These are phyloP conservation scores for Spea bombifrons DNA, from an alignment of 2,113 vertebrate genomes.

Conservation along the genomic window DNA sequence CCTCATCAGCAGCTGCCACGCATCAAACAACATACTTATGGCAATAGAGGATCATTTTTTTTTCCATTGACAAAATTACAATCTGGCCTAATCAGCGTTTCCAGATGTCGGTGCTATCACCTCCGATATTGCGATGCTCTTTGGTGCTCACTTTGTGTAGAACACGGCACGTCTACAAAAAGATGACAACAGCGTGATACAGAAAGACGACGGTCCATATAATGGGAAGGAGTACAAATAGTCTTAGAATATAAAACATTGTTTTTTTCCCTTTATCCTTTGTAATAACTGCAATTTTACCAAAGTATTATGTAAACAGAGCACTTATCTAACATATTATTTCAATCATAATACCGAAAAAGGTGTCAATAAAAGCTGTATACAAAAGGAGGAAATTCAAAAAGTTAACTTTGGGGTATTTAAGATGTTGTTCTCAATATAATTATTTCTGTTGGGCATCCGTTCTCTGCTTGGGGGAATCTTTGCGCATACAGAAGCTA, in stretches of 20 bases:
- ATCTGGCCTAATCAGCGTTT: constrained; percentile 18
- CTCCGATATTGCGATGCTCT: not conserved
- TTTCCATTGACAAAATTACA: constrained; percentile 14
- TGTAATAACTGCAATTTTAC: not conserved
- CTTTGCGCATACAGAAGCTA: too few species aligned
- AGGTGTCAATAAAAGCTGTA: too few species aligned
- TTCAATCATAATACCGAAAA: too few species aligned
- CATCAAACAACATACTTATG: not conserved
- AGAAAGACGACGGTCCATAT: constrained; percentile 2
- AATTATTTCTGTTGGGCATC: too few species aligned
- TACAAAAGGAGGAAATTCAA: too few species aligned
- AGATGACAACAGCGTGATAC: constrained; percentile 13
- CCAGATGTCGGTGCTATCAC: constrained; percentile 29
- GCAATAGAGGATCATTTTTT: constrained; percentile 1
- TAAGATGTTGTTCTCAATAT: too few species aligned
- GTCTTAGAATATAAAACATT: not conserved
- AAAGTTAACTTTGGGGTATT: too few species aligned
- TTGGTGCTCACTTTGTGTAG: not conserved
- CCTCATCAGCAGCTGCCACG: not conserved
- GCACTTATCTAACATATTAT: too few species aligned
- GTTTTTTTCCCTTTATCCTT: not conserved
- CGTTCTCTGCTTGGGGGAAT: too few species aligned
- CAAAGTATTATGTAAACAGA: too few species aligned
- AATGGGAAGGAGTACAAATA: not conserved
- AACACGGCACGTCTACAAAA: constrained; percentile 12